phyloP scores from a whole-genome alignment of 2,797 vertebrate species.

The Poecile montanus region DNA sequence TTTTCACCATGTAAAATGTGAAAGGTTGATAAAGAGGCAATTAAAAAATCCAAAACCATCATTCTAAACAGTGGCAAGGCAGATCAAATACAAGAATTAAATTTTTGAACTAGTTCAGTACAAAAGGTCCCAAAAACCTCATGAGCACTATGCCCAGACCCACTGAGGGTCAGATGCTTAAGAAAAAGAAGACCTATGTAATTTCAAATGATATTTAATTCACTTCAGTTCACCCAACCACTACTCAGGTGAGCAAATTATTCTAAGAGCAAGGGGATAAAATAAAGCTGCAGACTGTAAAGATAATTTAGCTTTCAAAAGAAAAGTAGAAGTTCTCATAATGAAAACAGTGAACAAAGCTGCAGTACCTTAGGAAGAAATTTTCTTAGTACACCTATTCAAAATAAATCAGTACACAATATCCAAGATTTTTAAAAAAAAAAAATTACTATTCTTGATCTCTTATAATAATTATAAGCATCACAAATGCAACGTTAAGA shows the following conservation, averaged over 20 bases:
- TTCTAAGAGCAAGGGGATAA: not conserved
- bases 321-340: not conserved
- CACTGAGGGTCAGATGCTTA: not conserved
- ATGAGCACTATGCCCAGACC: not conserved
- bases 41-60: not conserved
- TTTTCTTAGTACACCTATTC: not conserved
- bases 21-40: not conserved
- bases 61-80: not conserved
- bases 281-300: not conserved
- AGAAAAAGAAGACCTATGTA: not conserved
- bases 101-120: not conserved
- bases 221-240: not conserved
- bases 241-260: not conserved
- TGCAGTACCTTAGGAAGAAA: not conserved
- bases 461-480: not conserved
- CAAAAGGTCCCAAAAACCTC: not conserved
- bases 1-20: not conserved
- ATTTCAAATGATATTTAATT: not conserved
- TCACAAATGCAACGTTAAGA: not conserved
- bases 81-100: not conserved
- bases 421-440: not conserved
- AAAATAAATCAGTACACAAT: not conserved
- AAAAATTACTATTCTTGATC: not conserved
- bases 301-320: not conserved
- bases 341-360: not conserved